Evolutionary conservation across 1,140 invertebrate genomes (phyloP).

Genomic region (Psix sp.): DNA sequence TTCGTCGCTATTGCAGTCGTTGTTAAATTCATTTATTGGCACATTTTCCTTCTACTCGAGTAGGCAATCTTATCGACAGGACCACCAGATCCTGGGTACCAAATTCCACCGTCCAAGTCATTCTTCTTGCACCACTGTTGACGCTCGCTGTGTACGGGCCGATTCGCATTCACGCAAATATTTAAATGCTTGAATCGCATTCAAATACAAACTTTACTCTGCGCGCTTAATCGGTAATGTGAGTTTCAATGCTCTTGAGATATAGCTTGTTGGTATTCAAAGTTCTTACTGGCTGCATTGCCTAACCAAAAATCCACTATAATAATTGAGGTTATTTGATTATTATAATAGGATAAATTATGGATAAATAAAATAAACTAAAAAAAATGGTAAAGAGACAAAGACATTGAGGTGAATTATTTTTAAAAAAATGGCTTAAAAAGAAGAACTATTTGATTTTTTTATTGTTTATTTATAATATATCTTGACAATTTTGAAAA

Average conservation of each 20-base stretch:
- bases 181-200: constrained; percentile 27
- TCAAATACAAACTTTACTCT: constrained; percentile 22
- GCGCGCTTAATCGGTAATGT: constrained; percentile 27
- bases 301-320: too few relatives aligned
- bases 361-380: too few relatives aligned
- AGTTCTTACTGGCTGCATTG: neutral
- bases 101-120: constrained; percentile 9
- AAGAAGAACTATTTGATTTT: too few relatives aligned
- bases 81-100: constrained; percentile 72
- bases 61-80: constrained; percentile 68
- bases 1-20: constrained; percentile 21
- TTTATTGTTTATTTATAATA: too few relatives aligned
- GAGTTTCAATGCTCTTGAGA: constrained; percentile 10
- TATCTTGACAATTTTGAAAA: too few relatives aligned
- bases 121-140: constrained; percentile 15
- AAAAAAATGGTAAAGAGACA: too few relatives aligned
- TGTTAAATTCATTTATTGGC: constrained; percentile 52
- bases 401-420: too few relatives aligned
- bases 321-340: constrained; percentile 2
- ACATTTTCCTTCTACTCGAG: constrained; percentile 59
- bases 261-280: constrained; percentile 2
- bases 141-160: constrained; percentile 5
- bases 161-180: constrained; percentile 30
- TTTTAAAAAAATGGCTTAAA: too few relatives aligned
- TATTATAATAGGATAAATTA: too few relatives aligned